Evolutionary conservation across 2,113 vertebrate genomes (phyloP).

Genomic region (Macquaria ambigua): DNA sequence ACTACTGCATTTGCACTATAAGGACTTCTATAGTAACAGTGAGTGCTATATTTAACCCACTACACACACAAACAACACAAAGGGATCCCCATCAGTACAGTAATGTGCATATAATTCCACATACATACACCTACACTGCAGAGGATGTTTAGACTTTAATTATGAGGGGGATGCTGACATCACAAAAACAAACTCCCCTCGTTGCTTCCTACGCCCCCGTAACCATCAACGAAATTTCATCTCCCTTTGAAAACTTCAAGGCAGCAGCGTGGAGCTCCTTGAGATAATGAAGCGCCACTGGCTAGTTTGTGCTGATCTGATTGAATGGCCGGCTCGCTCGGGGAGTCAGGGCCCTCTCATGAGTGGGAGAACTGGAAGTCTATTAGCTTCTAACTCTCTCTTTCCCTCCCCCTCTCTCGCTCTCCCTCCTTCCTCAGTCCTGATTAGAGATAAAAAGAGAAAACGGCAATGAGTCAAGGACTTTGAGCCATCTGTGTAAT

Average conservation of each 20-base stretch:
- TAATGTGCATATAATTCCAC: slow-evolving; percentile 21
- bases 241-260: slow-evolving; percentile 72
- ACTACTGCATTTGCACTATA: neutral
- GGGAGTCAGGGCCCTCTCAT: slow-evolving; percentile 45
- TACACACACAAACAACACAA: slow-evolving; percentile 31
- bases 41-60: slow-evolving; percentile 16
- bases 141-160: slow-evolving; percentile 74
- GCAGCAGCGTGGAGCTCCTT: slow-evolving; percentile 44
- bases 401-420: neutral
- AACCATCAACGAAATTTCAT: slow-evolving; percentile 54
- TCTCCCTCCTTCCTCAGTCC: slow-evolving; percentile 15
- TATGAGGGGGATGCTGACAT: slow-evolving; percentile 31
- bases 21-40: neutral
- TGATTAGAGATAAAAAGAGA: slow-evolving; percentile 64
- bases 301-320: slow-evolving; percentile 60
- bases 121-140: slow-evolving; percentile 51
- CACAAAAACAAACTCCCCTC: slow-evolving; percentile 51
- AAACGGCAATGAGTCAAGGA: slow-evolving; percentile 50
- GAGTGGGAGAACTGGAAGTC: slow-evolving; percentile 65
- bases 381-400: slow-evolving; percentile 52
- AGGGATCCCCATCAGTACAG: slow-evolving; percentile 14
- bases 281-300: slow-evolving; percentile 64
- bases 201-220: slow-evolving; percentile 57
- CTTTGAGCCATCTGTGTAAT: slow-evolving; percentile 29
- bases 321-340: slow-evolving; percentile 25